These are phyloP conservation scores for Ichneumoninae sp. DNA, from an alignment of 2,888 invertebrate species.

Conservation along the genomic window DNA sequence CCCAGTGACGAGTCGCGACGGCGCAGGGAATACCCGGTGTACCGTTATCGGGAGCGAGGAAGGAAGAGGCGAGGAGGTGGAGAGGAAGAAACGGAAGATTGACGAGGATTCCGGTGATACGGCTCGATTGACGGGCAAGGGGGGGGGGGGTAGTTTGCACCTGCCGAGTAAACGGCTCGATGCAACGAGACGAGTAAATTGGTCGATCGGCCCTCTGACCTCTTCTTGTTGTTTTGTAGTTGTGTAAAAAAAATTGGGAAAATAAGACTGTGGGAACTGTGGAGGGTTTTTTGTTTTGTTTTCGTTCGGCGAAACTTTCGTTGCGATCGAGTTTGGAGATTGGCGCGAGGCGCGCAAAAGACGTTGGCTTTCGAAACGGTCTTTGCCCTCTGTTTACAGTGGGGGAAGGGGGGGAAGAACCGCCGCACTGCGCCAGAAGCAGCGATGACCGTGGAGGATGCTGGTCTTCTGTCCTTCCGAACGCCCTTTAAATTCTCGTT, in stretches of 20 bases:
- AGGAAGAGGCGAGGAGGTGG: background rate
- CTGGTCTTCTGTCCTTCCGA: slow-evolving; percentile 35
- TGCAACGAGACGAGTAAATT: slow-evolving; percentile 48
- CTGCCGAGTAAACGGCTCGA: background rate
- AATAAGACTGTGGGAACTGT: slow-evolving; percentile 11
- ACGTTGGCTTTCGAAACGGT: background rate
- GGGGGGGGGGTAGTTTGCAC: background rate
- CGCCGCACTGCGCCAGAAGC: slow-evolving; percentile 26
- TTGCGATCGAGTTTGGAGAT: background rate
- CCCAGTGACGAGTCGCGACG: background rate
- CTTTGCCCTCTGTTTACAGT: background rate
- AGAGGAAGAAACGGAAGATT: background rate
- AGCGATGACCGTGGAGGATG: slow-evolving; percentile 34
- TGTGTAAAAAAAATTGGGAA: slow-evolving; percentile 13
- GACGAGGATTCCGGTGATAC: slow-evolving; percentile 2
- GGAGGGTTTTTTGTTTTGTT: background rate
- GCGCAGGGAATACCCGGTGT: background rate
- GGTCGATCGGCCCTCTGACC: slow-evolving; percentile 47
- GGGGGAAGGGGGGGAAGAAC: background rate
- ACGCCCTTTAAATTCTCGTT: slow-evolving; percentile 69
- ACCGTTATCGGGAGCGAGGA: background rate
- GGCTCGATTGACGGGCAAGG: background rate
- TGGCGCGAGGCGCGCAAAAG: background rate
- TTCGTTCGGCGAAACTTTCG: slow-evolving; percentile 17
- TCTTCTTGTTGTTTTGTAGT: slow-evolving; percentile 5